phyloP scores from a whole-genome alignment of 1,140 invertebrate genomes.

The Brachionus plicatilis region DNA sequence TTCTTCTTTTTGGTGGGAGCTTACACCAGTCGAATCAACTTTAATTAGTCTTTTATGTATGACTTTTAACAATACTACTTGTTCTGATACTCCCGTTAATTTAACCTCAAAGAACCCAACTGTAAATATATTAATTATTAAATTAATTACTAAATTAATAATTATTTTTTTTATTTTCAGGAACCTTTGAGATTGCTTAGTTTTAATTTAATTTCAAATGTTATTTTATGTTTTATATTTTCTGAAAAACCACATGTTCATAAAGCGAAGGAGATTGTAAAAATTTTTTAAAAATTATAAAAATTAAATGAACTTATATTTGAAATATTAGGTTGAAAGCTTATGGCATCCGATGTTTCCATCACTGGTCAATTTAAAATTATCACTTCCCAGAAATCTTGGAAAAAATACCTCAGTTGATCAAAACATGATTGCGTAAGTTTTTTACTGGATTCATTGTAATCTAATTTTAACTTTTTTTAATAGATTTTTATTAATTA shows the following conservation, averaged over 20 bases:
- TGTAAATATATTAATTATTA: neutral
- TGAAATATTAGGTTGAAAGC: neutral
- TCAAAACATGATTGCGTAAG: slow-evolving; percentile 37
- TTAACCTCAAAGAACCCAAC: neutral
- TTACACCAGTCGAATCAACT: neutral
- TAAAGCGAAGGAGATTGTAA: neutral
- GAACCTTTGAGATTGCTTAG: neutral
- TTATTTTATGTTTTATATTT: neutral
- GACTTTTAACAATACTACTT: neutral
- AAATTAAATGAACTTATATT: too few species aligned
- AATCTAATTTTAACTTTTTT: neutral
- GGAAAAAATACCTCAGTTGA: neutral
- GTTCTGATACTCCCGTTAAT: slow-evolving; percentile 6
- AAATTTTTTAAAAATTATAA: neutral
- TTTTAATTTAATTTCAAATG: neutral
- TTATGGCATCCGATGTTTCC: slow-evolving; percentile 14
- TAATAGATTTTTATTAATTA: slow-evolving; percentile 33
- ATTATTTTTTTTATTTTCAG: neutral
- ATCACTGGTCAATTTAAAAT: slow-evolving; percentile 5
- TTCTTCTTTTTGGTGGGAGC: neutral
- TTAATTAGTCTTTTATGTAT: slow-evolving; percentile 30
- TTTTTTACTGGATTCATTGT: neutral
- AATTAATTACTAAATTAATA: neutral
- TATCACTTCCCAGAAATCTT: slow-evolving; percentile 16
- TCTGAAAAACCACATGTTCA: neutral